Evolutionary conservation across 1,140 invertebrate species (phyloP), one percentile per base, ranked within the genome.

Genomic region (Euglossa dilemma): DNA sequence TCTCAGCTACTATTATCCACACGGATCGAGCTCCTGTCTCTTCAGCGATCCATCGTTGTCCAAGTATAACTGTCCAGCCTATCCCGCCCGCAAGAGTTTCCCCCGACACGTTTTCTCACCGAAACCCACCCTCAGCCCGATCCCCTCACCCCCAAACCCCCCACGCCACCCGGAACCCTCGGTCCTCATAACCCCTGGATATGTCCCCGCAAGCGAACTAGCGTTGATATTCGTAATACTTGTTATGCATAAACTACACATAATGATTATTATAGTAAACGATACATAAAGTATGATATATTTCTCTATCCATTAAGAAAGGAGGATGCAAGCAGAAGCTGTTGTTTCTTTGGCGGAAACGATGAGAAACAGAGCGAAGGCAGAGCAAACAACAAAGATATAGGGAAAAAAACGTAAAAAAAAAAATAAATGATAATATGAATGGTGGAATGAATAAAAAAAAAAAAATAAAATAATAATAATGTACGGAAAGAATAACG

Each of bases 261-360:
- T 94, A 94, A 94, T 93, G 90, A 93, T 94, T 93, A 94, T 94
- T 93, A 94, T 94, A 94, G 91, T 93, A 93, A 94, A 94, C 91
- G 91, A 94, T 94, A 94, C 93, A 94, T 94, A 94, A 94, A 94
- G 92, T 94, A 94, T 94, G 93, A 94, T 94, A 94, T 94, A 94
- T 94, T 94, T 94, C 94, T 94, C 93, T 94, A 94, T 94, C 89
- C 92, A 93, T 93, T 94, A 94, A 94, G 94, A 92, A 75, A 87
- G 85, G 87, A 92, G 66, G 92, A 90, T 88, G 90, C 89, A 90
- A 90, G 90, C 82, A 90, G 36, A 36, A 36, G 88, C 87, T 89
- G 88, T 89, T 89, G 87, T 89, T 89, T 89, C 88, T 74, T 36
- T 86, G 87, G 72, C 78, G 78, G 79, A 87, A 52, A 74, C 50